phyloP scores from a whole-genome alignment of 2,797 vertebrate species.

The Alca torda region DNA sequence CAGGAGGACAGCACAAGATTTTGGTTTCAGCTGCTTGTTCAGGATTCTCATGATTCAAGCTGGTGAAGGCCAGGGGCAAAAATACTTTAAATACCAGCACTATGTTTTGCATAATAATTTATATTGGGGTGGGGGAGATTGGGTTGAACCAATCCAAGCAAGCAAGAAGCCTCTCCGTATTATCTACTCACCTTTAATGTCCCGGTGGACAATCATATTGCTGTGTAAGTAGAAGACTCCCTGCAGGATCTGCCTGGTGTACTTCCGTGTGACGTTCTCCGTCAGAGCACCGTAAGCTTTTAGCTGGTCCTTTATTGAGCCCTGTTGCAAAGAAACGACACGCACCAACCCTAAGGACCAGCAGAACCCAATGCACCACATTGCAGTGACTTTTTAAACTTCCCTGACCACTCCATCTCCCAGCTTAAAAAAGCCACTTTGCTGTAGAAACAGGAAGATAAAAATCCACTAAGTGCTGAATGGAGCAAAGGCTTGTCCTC shows the following conservation, averaged over 20 bases:
- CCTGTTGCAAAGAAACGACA: constrained; percentile 43
- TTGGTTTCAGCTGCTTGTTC: background rate
- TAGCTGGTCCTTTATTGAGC: constrained; percentile 83
- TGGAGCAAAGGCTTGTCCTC: background rate
- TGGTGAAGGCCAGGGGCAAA: background rate
- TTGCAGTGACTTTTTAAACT: background rate
- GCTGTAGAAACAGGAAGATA: background rate
- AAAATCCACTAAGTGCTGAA: background rate
- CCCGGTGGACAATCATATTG: constrained; percentile 95
- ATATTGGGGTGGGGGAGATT: accelerated
- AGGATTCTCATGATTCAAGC: background rate
- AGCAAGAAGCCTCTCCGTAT: background rate
- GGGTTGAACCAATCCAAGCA: background rate
- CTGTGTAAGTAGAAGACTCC: constrained; percentile 92
- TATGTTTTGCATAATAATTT: background rate
- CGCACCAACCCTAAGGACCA: accelerated
- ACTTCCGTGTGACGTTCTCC: constrained; percentile 90
- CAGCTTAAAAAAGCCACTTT: background rate
- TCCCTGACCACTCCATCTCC: background rate
- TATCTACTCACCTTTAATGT: constrained; percentile 86
- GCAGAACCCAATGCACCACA: background rate
- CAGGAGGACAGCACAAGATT: background rate
- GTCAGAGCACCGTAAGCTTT: constrained; percentile 92
- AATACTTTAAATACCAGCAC: background rate
- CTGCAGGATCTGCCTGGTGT: constrained; percentile 91